Percentiles rank a stretch among this genome's conserved stretches.
phyloP scores from a whole-genome alignment of 2,113 vertebrate species.

The Sula dactylatra region DNA sequence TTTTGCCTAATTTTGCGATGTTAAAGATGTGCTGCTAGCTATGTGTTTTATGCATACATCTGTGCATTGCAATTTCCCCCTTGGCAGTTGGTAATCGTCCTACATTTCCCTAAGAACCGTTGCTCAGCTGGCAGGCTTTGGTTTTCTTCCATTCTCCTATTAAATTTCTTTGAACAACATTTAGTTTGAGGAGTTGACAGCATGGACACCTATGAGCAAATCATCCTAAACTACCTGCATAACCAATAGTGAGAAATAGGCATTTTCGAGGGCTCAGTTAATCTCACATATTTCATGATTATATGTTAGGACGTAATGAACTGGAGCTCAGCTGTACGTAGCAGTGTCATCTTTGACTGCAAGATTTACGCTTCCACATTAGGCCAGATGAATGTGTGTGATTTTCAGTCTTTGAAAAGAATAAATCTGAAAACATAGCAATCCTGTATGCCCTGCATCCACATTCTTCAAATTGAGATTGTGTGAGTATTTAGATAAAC shows the following conservation, averaged over 20 bases:
- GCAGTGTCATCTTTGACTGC: not conserved
- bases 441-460: not conserved
- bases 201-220: not conserved
- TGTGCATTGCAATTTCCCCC: fast-evolving
- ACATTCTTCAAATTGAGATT: not conserved
- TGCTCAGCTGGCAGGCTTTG: not conserved
- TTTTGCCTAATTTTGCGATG: not conserved
- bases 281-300: conserved; percentile 2
- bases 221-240: not conserved
- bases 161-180: not conserved
- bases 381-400: not conserved
- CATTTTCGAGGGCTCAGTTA: not conserved
- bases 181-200: not conserved
- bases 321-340: not conserved
- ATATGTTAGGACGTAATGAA: not conserved
- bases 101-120: not conserved
- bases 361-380: not conserved
- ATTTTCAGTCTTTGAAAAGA: not conserved
- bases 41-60: not conserved
- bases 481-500: not conserved
- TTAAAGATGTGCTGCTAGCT: not conserved
- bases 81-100: not conserved
- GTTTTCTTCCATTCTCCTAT: not conserved
- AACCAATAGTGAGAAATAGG: not conserved
- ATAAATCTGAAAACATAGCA: not conserved